Evolutionary conservation across 2,113 vertebrate genomes (phyloP).

Genomic region (Meles meles): DNA sequence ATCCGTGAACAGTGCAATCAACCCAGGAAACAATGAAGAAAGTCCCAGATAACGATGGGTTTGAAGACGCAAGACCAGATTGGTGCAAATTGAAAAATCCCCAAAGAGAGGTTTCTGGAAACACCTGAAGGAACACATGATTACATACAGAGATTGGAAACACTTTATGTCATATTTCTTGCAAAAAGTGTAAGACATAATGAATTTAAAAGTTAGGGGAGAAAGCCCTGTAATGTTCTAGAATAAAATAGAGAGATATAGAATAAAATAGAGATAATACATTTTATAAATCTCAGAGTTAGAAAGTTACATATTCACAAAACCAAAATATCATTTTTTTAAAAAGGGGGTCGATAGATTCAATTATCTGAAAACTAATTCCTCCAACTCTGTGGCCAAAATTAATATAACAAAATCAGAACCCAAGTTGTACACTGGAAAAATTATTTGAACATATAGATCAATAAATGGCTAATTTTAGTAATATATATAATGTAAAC

Average conservation of each 20-base stretch:
- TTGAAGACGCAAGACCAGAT: neutral
- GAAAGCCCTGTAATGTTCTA: neutral
- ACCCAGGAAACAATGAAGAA: neutral
- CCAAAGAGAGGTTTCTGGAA: neutral
- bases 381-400: neutral
- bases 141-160: neutral
- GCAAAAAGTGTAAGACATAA: neutral
- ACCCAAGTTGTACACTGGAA: neutral
- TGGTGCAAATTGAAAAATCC: neutral
- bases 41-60: neutral
- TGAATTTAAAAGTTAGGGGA: neutral
- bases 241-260: neutral
- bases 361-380: neutral
- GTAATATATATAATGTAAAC: neutral
- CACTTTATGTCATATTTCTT: neutral
- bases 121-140: neutral
- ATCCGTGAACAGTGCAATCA: neutral
- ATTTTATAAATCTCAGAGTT: neutral
- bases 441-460: neutral
- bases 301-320: neutral
- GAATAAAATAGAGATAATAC: too few relatives aligned
- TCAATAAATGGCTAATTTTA: neutral
- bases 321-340: neutral
- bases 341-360: neutral
- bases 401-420: neutral